Base-by-base conservation (phyloP, 2,113 vertebrate genomes). In the Percina caprodes region DNA sequence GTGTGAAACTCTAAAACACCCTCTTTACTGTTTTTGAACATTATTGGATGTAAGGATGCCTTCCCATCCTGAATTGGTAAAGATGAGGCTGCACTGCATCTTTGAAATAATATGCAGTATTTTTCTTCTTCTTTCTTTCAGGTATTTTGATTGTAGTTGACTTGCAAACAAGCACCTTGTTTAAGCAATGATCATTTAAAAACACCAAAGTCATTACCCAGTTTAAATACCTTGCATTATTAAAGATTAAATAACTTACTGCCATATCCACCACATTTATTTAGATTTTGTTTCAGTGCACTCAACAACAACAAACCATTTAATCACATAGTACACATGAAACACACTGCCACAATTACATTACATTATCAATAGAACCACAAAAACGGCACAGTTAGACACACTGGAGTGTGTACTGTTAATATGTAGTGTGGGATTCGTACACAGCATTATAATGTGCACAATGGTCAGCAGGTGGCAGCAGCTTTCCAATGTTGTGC, bases 401-500 rank as follows among this genome's bases (percentile, higher is more conserved):
- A 14, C 13, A 33, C 5, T 12, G 42, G 11, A 3, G 45, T 33
- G 56, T 16, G 14, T 11, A 10, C 61, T 15, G 72, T 19, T 19
- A 35, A 16, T 9, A 15, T 24, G 10, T 5, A 52, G 10, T 33
- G 12, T 60, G 4, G 23, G 2, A 13, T 18, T 13, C 4, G 33
- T 6, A 23, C 16, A 15, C 51, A 35, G 12, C 3, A 7, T 55
- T 73, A 71, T 65, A 63, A 61, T 75, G 35, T 2, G 7, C 21
- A 11, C 12, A 21, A 14, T 74, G 71, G 51, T 62, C 92, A 87
- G 70, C 59, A 88, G 92, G 66, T 74, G 88, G 91, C 91, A 91
- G 90, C 88, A 89, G 74, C 35, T n/a, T 4, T 5, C 5, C 39
- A 55, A n/a, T 49, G 4, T 70, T 54, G 1, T 46, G 49, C 21